Evolutionary conservation across 2,888 invertebrate species (phyloP), one percentile per base, ranked within the genome.

Genomic region (Blera fallax): DNA sequence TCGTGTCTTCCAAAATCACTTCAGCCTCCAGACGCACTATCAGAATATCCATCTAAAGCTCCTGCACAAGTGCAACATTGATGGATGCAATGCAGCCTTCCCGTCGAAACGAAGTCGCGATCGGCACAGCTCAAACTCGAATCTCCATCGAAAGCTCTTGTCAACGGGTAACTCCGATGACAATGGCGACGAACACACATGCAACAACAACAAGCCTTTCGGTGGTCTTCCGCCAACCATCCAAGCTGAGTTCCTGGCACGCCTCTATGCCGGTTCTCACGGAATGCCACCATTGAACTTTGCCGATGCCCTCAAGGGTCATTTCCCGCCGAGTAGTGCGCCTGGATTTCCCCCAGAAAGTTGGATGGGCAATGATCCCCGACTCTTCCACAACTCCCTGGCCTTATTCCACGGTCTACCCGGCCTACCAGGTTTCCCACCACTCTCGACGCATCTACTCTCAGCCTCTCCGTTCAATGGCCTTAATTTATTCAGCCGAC

Each of bases 11-110:
- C 97, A 97, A 92, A 98, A 98, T 90, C 96, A 97, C 89, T 98
- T 98, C 90, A 96, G 97, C 62, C 95, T 98, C 24, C 98, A 98
- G 92, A 97, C 97, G 1, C 99, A 99, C 91, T 98, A 98, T 92
- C 98, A 98, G 93, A 98, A 97, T 92, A 97, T 97, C 8, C 98
- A 99, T 92, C 94, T 98, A 67, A 98, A 98, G 92, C 93, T 98
- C 81, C 97, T 98, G 96, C 98, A 98, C 92, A 97, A 97, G 90
- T 99, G 99, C 93, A 97, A 96, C 89, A 96, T 98, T 27, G 98
- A 98, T 88, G 98, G 98, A 0, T 99, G 99, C 91, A 97, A 97
- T 92, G 98, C 98, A 0, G 96, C 98, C 0, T 99, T 98, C 91
- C 97, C 98, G 4, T 98, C 98, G 0, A 98, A 98, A 91, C 94